phyloP scores from a whole-genome alignment of 2,113 vertebrate genomes.

The Cottus gobio region DNA sequence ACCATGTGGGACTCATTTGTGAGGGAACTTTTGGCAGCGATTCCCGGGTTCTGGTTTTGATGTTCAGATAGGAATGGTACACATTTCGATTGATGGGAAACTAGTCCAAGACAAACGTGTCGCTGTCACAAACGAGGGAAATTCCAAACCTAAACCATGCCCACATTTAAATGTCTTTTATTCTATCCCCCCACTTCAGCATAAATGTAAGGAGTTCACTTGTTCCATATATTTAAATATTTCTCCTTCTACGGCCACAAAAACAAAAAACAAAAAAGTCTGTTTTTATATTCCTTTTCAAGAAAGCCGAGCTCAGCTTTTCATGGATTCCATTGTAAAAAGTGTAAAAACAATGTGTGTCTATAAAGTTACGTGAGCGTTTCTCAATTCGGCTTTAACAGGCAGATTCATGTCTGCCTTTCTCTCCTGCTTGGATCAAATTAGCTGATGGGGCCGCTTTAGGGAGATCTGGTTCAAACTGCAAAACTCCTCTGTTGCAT shows the following conservation, averaged over 20 bases:
- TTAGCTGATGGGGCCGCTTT: conserved; percentile 55
- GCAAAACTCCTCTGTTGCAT: conserved; percentile 53
- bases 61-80: conserved; percentile 75
- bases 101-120: conserved; percentile 70
- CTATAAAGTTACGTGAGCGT: conserved; percentile 55
- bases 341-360: conserved; percentile 46
- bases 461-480: conserved; percentile 50
- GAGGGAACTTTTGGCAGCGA: conserved; percentile 72
- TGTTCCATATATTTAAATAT: conserved; percentile 37
- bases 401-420: conserved; percentile 62
- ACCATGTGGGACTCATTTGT: conserved; percentile 79
- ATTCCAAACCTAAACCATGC: conserved; percentile 41
- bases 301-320: conserved; percentile 24
- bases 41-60: conserved; percentile 70
- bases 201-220: conserved; percentile 16
- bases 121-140: conserved; percentile 55
- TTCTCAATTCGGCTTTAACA: conserved; percentile 59
- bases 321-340: conserved; percentile 41
- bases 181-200: conserved; percentile 6
- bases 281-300: conserved; percentile 49
- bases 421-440: conserved; percentile 65
- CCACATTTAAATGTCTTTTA: conserved; percentile 33
- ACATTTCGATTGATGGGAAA: conserved; percentile 68
- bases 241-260: conserved; percentile 24
- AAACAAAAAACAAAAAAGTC: neutral